These are phyloP conservation scores for Alaudala cheleensis DNA, from an alignment of 2,113 vertebrate genomes.

Conservation along the genomic window DNA sequence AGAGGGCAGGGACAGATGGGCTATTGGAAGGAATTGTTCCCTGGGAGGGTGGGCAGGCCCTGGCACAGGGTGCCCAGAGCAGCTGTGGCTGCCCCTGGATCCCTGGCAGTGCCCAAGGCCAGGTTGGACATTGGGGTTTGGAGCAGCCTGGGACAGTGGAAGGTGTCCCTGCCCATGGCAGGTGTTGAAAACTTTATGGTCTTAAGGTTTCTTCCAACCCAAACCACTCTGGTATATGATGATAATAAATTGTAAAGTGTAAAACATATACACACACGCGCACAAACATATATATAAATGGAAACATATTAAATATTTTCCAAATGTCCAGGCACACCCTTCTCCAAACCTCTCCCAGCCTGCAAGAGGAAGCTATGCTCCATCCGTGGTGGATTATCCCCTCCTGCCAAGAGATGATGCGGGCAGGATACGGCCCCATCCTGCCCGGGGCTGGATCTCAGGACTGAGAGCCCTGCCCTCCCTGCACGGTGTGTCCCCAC, in stretches of 20 bases:
- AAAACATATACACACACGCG: neutral
- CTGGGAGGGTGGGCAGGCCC: neutral
- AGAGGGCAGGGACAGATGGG: neutral
- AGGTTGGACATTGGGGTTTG: neutral
- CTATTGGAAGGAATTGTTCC: neutral
- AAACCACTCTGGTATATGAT: neutral
- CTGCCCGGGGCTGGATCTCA: neutral
- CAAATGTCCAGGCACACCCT: neutral
- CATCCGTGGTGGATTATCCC: accelerated
- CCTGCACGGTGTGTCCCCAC: no score
- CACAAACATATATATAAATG: neutral
- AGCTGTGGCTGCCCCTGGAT: neutral
- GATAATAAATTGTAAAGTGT: neutral
- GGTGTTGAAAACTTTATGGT: neutral
- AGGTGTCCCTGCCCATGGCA: neutral
- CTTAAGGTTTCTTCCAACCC: neutral
- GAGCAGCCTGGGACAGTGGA: neutral
- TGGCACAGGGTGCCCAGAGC: neutral
- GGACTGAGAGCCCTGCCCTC: neutral
- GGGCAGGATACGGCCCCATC: neutral
- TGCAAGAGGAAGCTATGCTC: neutral
- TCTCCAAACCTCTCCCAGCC: neutral
- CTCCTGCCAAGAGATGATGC: neutral
- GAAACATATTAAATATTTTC: neutral
- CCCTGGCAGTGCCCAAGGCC: neutral